Evolutionary conservation across 2,797 vertebrate genomes (phyloP).

Genomic region (Remorina albescens): DNA sequence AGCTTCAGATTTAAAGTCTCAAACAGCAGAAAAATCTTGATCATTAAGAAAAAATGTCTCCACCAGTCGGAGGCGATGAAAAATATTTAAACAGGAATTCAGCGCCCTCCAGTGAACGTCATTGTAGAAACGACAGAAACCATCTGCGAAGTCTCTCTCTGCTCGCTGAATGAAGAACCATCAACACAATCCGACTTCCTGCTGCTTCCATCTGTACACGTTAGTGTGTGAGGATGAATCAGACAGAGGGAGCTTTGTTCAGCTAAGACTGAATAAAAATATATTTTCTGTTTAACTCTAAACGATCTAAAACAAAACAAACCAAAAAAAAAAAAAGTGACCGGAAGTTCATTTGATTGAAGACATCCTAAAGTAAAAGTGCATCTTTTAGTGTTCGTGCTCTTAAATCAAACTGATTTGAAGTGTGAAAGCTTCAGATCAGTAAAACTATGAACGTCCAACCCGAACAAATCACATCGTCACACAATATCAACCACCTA

Average conservation of each 20-base stretch:
- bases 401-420: slow-evolving; percentile 4
- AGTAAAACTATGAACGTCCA: too few species aligned
- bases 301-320: too few species aligned
- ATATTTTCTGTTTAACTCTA: too few species aligned
- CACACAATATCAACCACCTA: not conserved
- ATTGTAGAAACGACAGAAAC: not conserved
- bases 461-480: slow-evolving; percentile 2
- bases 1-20: too few species aligned
- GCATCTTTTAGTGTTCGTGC: slow-evolving; percentile 6
- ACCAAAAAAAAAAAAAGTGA: not conserved
- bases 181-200: not conserved
- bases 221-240: not conserved
- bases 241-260: not conserved
- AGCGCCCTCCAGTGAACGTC: too few species aligned
- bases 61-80: too few species aligned
- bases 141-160: not conserved
- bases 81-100: too few species aligned
- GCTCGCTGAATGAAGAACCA: not conserved
- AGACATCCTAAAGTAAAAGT: slow-evolving; percentile 30
- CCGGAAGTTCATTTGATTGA: slow-evolving; percentile 10
- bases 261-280: not conserved
- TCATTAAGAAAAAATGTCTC: too few species aligned
- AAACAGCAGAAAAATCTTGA: too few species aligned
- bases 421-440: slow-evolving; percentile 14
- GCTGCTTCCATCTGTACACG: not conserved